Base-by-base conservation (phyloP, 2,797 vertebrate genomes). In the Holocentrus rufus region DNA sequence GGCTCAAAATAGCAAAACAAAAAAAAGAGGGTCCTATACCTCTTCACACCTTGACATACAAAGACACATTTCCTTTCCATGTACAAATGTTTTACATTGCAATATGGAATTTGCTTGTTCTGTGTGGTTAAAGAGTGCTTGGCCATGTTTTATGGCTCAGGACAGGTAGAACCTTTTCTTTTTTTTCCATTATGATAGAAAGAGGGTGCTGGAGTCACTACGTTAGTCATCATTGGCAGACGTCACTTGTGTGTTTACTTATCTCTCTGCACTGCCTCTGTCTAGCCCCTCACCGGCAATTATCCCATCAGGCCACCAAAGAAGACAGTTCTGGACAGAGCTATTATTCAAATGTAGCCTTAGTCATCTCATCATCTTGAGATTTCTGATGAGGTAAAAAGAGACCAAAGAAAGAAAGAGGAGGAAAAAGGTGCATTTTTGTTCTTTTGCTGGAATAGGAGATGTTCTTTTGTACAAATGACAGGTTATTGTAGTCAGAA, bases 211-310 rank as follows among this genome's bases (percentile, higher is more conserved):
- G 44, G 66, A 80, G 74, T 77, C 82, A 47, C 76, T 22, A 72
- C 8, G 53, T 85, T 90, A 84, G 88, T 91, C 90, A 90, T 86
- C 76, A 67, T 50, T 72, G 18, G 18, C 72, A 65, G 47, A 87
- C 76, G 77, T 90, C 90, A 85, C 69, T 72, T 72, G 31, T 74
- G 65, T 84, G 69, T 84, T 85, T 86, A 74, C 76, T 72, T 72
- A 30, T 84, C 62, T 76, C 64, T 64, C 59, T 67, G 55, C 58
- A 14, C 77, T 68, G 70, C 79, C 72, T 59, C 56, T 68, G 71
- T 64, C 65, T 80, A 31, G 14, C 76, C 79, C 65, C 75, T 86
- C 83, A 87, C 85, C 87, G 86, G 85, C 72, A 81, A 80, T 81
- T 82, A 85, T 86, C 84, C 59, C 82, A 65, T 77, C 84, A 72